Percentiles rank a stretch among this genome's conserved stretches.
phyloP scores from a whole-genome alignment of 2,113 vertebrate species.

The Balaenoptera acutorostrata region DNA sequence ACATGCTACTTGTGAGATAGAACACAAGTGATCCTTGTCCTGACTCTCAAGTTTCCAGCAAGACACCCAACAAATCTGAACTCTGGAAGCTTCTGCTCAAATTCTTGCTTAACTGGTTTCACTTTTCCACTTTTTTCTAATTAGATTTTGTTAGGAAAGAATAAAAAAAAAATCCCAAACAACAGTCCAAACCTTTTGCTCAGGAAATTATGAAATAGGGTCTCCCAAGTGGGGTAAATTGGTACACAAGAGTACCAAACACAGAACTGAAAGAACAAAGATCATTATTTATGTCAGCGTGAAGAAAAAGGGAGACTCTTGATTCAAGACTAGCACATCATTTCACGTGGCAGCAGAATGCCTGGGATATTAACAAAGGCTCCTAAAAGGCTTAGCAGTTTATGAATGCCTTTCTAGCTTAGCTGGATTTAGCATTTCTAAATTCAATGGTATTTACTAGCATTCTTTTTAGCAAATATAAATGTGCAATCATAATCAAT shows the following conservation, averaged over 20 bases:
- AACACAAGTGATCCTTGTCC: constrained; percentile 21
- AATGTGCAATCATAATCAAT: constrained; percentile 1
- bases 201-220: constrained; percentile 30
- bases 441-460: constrained; percentile 32
- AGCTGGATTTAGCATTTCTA: constrained; percentile 34
- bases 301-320: constrained; percentile 42
- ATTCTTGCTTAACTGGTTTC: constrained; percentile 20
- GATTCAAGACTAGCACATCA: constrained; percentile 50
- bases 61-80: constrained; percentile 22
- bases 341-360: constrained; percentile 45
- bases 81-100: constrained; percentile 33
- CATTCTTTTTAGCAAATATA: constrained; percentile 45
- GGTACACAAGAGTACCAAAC: constrained; percentile 43
- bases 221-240: constrained; percentile 7
- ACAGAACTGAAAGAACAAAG: constrained; percentile 58
- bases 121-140: constrained; percentile 13
- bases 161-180: not conserved
- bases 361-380: constrained; percentile 29
- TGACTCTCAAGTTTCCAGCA: constrained; percentile 31
- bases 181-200: not conserved
- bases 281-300: constrained; percentile 55
- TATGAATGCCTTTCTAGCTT: constrained; percentile 28
- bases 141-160: constrained; percentile 19
- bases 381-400: constrained; percentile 27
- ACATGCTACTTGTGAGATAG: not conserved